Evolutionary conservation across 2,888 invertebrate genomes (phyloP).

Genomic region (Caenorhabditis angaria): DNA sequence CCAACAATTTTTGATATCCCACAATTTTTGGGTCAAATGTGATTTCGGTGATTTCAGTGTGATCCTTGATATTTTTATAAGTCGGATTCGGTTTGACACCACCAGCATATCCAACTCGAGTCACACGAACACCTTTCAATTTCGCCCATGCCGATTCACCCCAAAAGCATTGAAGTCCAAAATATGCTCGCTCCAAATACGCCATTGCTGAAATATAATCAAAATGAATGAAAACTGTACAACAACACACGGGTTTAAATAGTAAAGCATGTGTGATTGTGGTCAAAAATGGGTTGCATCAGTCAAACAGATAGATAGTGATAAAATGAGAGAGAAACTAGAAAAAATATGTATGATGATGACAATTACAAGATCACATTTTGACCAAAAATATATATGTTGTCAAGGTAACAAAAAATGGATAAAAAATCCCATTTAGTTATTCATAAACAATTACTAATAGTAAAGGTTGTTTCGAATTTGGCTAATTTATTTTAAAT

Average conservation of each 20-base stretch:
- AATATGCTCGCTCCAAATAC: conserved; percentile 56
- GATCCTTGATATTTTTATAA: conserved; percentile 78
- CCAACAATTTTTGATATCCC: conserved; percentile 80
- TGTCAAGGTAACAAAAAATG: conserved; percentile 1
- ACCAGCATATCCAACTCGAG: conserved; percentile 92
- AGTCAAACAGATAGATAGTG: background rate
- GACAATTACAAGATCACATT: conserved; percentile 1
- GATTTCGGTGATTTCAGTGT: conserved; percentile 85
- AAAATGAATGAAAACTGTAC: background rate
- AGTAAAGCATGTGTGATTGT: background rate
- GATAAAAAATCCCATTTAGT: background rate
- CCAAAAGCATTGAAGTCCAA: conserved; percentile 72
- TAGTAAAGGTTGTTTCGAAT: too few species aligned
- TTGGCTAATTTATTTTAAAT: background rate
- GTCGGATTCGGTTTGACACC: conserved; percentile 84
- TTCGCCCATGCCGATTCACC: conserved; percentile 70
- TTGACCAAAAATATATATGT: background rate
- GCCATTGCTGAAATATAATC: conserved; percentile 18
- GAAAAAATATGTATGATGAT: background rate
- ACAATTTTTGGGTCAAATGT: conserved; percentile 86
- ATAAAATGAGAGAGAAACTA: background rate
- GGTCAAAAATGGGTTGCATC: background rate
- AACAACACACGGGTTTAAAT: too few species aligned
- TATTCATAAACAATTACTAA: too few species aligned
- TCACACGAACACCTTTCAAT: conserved; percentile 79